Percentiles rank a stretch among this genome's conserved stretches.
Conservation (phyloP, 2,113 vertebrate genomes). For the Emydocephalus ijimae region DNA sequence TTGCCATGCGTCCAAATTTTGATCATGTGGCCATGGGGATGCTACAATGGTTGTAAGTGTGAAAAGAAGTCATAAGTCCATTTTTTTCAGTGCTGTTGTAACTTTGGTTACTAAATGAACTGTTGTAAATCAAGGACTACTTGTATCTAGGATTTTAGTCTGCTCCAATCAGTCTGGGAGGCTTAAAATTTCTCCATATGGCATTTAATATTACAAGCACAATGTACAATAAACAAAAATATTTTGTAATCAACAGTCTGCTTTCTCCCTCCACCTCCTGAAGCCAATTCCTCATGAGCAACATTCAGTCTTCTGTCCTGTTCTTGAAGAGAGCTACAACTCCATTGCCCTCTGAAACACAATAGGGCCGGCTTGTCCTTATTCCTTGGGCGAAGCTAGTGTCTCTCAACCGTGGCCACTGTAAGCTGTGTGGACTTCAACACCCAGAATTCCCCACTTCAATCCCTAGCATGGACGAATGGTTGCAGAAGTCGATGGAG, state of each 20-base stretch:
- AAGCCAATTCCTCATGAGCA: neutral
- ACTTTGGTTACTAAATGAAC: neutral
- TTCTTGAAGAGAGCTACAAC: neutral
- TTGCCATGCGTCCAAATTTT: neutral
- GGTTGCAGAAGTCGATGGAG: too few species aligned
- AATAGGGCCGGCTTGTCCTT: neutral
- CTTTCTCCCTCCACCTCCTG: neutral
- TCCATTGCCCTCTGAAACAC: neutral
- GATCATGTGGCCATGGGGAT: neutral
- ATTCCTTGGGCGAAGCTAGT: neutral
- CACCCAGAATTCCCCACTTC: neutral
- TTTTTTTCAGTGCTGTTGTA: neutral
- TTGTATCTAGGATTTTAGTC: neutral
- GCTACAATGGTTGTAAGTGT: neutral
- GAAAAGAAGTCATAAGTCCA: neutral
- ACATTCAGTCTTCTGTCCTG: neutral
- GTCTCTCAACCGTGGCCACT: neutral
- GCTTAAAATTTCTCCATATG: neutral
- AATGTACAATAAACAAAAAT: neutral
- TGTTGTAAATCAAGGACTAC: neutral
- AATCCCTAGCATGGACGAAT: too few species aligned
- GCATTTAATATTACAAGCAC: neutral
- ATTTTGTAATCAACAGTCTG: neutral
- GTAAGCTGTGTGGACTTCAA: neutral
- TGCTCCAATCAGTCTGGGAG: neutral